Conservation (phyloP, 2,888 invertebrate genomes). For the Ecliptopera silaceata region DNA sequence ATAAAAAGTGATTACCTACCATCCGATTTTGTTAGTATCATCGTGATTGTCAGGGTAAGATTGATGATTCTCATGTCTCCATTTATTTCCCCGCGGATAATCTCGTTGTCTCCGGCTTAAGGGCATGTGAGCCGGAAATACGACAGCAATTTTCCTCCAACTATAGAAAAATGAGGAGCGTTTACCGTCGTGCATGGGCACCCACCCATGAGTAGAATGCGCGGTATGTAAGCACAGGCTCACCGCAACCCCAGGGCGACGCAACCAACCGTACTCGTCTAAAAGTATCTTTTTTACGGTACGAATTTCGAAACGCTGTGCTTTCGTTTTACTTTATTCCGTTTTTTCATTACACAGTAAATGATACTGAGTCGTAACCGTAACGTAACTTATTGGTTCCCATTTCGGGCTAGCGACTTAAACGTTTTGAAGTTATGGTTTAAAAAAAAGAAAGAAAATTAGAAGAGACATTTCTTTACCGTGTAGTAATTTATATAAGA, state of each 20-base stretch:
- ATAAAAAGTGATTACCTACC: conserved; percentile 44
- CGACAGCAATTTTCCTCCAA: conserved; percentile 79
- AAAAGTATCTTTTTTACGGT: conserved; percentile 47
- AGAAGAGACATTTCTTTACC: too few species aligned
- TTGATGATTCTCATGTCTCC: conserved; percentile 76
- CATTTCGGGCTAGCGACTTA: background rate
- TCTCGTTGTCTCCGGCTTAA: conserved; percentile 80
- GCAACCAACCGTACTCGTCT: conserved; percentile 49
- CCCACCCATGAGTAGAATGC: conserved; percentile 53
- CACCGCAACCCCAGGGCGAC: conserved; percentile 45
- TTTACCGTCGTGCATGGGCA: conserved; percentile 71
- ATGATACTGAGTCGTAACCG: conserved; percentile 22
- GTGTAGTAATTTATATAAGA: too few species aligned
- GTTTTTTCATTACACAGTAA: conserved; percentile 33
- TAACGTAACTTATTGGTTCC: conserved; percentile 9
- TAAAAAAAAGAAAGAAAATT: too few species aligned
- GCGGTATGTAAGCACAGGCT: conserved; percentile 33
- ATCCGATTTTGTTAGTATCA: conserved; percentile 48
- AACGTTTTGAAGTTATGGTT: background rate
- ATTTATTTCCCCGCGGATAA: conserved; percentile 79
- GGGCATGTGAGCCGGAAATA: conserved; percentile 80
- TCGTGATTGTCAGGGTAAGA: conserved; percentile 61
- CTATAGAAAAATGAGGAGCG: conserved; percentile 79
- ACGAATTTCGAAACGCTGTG: conserved; percentile 34
- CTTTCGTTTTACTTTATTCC: conserved; percentile 37